phyloP scores from a whole-genome alignment of 1,140 invertebrate genomes.

The Tetramorium parvispinum region DNA sequence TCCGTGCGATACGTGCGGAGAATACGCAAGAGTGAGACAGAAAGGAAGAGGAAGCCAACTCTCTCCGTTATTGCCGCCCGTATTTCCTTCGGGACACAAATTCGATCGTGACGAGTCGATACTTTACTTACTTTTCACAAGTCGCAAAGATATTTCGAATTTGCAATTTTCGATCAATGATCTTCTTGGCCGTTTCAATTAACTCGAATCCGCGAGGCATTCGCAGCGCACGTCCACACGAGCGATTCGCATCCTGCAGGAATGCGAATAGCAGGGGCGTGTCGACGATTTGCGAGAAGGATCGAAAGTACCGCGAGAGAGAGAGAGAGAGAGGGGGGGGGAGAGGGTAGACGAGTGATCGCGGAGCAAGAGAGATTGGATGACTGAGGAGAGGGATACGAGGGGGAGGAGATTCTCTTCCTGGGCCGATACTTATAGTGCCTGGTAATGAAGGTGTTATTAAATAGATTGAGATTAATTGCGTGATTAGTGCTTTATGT shows the following conservation, averaged over 20 bases:
- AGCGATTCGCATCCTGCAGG: conserved; percentile 73
- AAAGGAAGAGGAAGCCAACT: neutral
- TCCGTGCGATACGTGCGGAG: conserved; percentile 63
- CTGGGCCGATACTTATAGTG: conserved; percentile 70
- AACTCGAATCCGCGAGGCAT: conserved; percentile 74
- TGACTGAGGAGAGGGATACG: conserved; percentile 7
- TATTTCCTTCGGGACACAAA: conserved; percentile 7
- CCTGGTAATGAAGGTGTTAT: conserved; percentile 84
- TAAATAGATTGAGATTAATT: conserved; percentile 85
- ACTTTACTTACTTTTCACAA: neutral
- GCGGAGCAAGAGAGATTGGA: conserved; percentile 34
- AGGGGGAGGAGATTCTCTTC: conserved; percentile 71
- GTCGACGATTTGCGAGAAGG: conserved; percentile 77
- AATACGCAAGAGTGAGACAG: conserved; percentile 53
- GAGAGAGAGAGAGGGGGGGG: conserved; percentile 47
- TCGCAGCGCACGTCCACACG: conserved; percentile 65
- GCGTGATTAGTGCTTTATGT: conserved; percentile 81
- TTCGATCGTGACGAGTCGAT: neutral
- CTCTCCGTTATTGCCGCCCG: conserved; percentile 49
- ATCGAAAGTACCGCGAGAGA: conserved; percentile 63
- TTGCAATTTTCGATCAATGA: conserved; percentile 50
- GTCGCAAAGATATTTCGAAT: conserved; percentile 33
- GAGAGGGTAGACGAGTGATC: conserved; percentile 47
- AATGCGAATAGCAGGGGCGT: conserved; percentile 79
- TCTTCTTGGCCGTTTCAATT: conserved; percentile 78